Evolutionary conservation across 1,140 invertebrate genomes (phyloP).

Genomic region (Temnothorax curvispinosus): DNA sequence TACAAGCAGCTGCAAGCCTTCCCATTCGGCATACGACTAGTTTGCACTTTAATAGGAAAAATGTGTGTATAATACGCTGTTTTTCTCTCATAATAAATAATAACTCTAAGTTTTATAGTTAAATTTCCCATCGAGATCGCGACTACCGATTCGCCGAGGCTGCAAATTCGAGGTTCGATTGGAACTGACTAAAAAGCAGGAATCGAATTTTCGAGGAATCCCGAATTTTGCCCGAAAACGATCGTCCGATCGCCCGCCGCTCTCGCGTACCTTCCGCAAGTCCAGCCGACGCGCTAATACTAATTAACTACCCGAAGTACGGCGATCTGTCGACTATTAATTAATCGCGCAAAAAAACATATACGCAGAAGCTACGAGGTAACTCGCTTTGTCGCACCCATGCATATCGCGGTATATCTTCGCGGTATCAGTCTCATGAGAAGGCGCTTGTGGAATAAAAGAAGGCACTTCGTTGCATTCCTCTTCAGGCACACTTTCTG

Average conservation of each 20-base stretch:
- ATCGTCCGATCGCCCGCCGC: neutral
- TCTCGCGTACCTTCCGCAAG: neutral
- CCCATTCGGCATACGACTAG: slow-evolving; percentile 59
- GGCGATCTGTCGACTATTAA: slow-evolving; percentile 54
- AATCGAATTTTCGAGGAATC: neutral
- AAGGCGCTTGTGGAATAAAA: slow-evolving; percentile 60
- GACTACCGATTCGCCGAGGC: neutral
- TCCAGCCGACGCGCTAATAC: slow-evolving; percentile 76
- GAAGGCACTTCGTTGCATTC: slow-evolving; percentile 16
- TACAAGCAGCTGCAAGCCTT: slow-evolving; percentile 5
- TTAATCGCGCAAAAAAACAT: slow-evolving; percentile 79
- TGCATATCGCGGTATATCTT: slow-evolving; percentile 68
- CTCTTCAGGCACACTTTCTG: slow-evolving; percentile 70
- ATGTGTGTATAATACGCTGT: neutral
- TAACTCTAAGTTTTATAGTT: slow-evolving; percentile 29
- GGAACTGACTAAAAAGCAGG: neutral
- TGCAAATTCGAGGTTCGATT: neutral
- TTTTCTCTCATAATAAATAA: slow-evolving; percentile 41
- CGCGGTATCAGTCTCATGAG: slow-evolving; percentile 85
- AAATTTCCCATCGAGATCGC: neutral
- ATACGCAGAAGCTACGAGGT: slow-evolving; percentile 83
- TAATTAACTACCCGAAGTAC: slow-evolving; percentile 75
- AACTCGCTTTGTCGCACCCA: slow-evolving; percentile 83
- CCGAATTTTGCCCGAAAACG: neutral
- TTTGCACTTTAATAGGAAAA: slow-evolving; percentile 62